These are phyloP conservation scores for Pandemis cinnamomeana DNA, from an alignment of 2,888 invertebrate species.

Conservation along the genomic window DNA sequence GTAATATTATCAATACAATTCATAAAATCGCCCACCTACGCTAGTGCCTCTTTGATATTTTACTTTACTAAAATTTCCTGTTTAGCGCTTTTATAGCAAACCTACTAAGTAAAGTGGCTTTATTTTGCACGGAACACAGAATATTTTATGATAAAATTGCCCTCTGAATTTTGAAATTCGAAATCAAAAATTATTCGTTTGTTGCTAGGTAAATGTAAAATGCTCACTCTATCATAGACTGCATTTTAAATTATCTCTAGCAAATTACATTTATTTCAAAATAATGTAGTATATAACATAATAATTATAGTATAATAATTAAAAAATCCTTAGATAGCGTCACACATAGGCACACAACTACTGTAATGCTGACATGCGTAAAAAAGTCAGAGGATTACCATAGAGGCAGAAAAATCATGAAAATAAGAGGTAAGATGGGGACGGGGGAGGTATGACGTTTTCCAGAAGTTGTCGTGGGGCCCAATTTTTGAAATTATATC, in stretches of 20 bases:
- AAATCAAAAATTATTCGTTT: neutral
- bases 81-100: too few relatives aligned
- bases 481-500: too few relatives aligned
- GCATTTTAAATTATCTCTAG: slow-evolving; percentile 3
- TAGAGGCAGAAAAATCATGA: too few relatives aligned
- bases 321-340: neutral
- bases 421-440: neutral
- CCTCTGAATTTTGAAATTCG: neutral
- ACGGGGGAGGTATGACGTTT: too few relatives aligned
- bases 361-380: neutral
- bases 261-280: neutral
- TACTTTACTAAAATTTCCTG: neutral
- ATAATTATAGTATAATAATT: slow-evolving; percentile 36
- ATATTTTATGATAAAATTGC: neutral
- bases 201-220: neutral
- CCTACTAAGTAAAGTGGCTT: neutral
- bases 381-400: too few relatives aligned
- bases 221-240: slow-evolving; percentile 3
- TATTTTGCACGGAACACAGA: neutral
- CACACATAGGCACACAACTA: neutral
- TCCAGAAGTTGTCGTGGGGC: too few relatives aligned
- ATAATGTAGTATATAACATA: slow-evolving; percentile 3
- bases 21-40: neutral
- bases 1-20: neutral
- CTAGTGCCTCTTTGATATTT: neutral